Percentiles rank a stretch among this genome's conserved stretches.
These are phyloP conservation scores for Eristalinus aeneus DNA, from an alignment of 2,888 invertebrate species.

Conservation along the genomic window DNA sequence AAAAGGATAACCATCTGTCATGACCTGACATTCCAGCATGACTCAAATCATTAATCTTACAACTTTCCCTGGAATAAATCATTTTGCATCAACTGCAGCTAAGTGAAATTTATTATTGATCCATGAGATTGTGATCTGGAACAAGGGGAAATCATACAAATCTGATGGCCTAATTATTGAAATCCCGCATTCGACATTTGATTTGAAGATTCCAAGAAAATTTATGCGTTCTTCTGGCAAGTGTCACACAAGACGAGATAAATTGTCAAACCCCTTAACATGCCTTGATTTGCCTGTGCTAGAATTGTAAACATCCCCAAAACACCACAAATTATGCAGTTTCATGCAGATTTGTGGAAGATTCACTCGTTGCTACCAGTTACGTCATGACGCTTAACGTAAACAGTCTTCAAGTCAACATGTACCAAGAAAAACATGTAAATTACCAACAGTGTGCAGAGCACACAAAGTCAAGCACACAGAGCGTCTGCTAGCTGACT, in stretches of 20 bases:
- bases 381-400: not conserved
- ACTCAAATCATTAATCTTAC: not conserved
- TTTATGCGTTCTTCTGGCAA: not conserved
- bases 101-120: not conserved
- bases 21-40: not conserved
- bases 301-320: not conserved
- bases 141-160: not conserved
- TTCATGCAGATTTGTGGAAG: not conserved
- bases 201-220: not conserved
- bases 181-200: not conserved
- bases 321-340: not conserved
- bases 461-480: not conserved
- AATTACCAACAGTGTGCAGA: constrained; percentile 13
- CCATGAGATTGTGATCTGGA: not conserved
- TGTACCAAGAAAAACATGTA: constrained; percentile 14
- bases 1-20: not conserved
- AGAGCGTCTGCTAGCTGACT: not conserved
- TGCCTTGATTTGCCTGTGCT: not conserved
- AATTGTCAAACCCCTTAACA: not conserved
- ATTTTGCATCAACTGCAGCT: not conserved
- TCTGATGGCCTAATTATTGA: not conserved
- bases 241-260: not conserved
- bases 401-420: not conserved
- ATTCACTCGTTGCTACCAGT: not conserved
- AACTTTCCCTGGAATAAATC: not conserved